Evolutionary conservation across 2,888 invertebrate genomes (phyloP), one percentile per base, ranked within the genome.

Genomic region (Mythimna loreyi): DNA sequence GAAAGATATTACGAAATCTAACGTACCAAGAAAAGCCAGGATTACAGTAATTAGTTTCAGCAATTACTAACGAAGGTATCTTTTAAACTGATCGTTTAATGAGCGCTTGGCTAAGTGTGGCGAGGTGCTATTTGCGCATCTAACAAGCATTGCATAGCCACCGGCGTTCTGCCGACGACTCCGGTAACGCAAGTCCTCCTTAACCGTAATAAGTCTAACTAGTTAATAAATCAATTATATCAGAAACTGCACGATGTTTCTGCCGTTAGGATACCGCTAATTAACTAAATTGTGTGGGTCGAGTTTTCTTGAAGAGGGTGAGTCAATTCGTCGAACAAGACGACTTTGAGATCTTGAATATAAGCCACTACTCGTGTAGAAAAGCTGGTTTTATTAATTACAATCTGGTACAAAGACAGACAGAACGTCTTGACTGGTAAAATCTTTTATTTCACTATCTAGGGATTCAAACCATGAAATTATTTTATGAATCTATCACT

Each of bases 61-160:
- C 28, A 58, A 19, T 45, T 62, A 64, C 43, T 30, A 23, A 36
- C 23, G 7, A 53, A 53, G 11, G 49, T 28, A 63, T 67, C 28
- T 62, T 50, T 64, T 40, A 53, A 69, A 66, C 50, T 63, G 47
- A 65, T 52, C 61, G 43, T 60, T 61, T 33, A 68, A 55, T 56
- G 36, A 79, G 64, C 60, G 79, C 50, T 67, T 63, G 63, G 49
- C 11, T 77, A 66, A 60, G 23, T 63, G 59, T 64, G 63, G 71
- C 71, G 71, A 61, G 36, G 52, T 45, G 61, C 16, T 66, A 75
- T 78, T 74, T 78, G 66, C 56, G 53, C 56, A 60, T 72, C 67
- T 72, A 77, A 72, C 67, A 62, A 80, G 67, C 59, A 72, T 67
- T 80, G 77, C 82, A 72, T 77, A 49, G 59, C 68, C 57, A 52